Evolutionary conservation across 2,797 vertebrate species (phyloP).

Genomic region (Muscicapa striata): DNA sequence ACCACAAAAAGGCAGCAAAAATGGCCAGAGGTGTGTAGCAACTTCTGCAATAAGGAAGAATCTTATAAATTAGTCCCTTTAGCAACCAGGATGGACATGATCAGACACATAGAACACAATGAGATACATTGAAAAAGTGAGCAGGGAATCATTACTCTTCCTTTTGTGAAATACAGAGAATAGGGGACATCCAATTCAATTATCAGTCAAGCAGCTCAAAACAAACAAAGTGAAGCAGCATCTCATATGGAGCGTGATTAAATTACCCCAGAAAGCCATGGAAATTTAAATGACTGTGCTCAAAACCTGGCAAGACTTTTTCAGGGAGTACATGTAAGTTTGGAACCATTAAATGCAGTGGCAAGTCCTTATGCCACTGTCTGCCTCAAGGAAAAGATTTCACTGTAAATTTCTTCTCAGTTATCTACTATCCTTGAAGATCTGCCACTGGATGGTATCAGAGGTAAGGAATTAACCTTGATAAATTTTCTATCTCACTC

Average conservation of each 20-base stretch:
- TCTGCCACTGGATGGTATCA: background rate
- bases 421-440: background rate
- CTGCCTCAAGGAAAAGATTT: background rate
- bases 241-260: background rate
- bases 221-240: background rate
- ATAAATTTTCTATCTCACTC: background rate
- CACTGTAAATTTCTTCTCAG: background rate
- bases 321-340: background rate
- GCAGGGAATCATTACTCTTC: background rate
- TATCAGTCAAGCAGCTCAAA: background rate
- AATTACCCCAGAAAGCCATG: background rate
- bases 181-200: background rate
- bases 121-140: background rate
- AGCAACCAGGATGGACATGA: background rate
- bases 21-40: background rate
- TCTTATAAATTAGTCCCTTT: background rate
- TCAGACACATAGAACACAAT: background rate
- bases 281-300: background rate
- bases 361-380: background rate
- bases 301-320: background rate
- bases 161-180: background rate
- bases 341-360: background rate
- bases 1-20: rapidly evolving
- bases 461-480: background rate
- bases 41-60: background rate